Evolutionary conservation across 2,888 invertebrate species (phyloP), one percentile per base, ranked within the genome.

Genomic region (Drosophila heteroneura): DNA sequence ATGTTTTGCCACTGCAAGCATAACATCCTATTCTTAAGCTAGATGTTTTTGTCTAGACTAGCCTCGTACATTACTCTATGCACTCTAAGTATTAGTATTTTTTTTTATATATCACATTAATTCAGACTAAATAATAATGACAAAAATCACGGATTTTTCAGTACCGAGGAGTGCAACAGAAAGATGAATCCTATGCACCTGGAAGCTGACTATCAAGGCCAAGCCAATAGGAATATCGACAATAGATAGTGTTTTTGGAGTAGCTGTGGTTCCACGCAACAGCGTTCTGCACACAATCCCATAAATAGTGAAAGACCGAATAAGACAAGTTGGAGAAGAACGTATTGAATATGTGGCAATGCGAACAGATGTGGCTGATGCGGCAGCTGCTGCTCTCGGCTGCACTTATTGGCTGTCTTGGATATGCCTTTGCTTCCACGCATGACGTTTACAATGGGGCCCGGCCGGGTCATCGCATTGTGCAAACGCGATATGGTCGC

Each of bases 401-500:
- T 26, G 32, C 59, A 19, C 41, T 83, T 0, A 33, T 79, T n/a
- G 56, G 69, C 28, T 61, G 76, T 32, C 26, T 76, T 12, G 37
- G 72, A 32, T 26, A 37, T 16, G 66, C 66, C 16, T 64, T 74
- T 5, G 89, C 79, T 58, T 92, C 93, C 65, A 93, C 93, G 59
- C 83, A 91, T 78, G 93, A 93, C 78, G 92, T 93, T 62, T 94
- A 93, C 73, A 93, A 93, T 79, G 96, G 96, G 94, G 96, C 96
- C 59, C 96, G 96, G 93, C 95, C 96, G 90, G 97, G 97, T 83
- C 96, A 97, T 92, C 95, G 97, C 74, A 96, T 97, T 93, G 96
- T 97, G 56, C 96, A 96, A 93, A 97, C 97, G 62, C 95, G 97
- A 69, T 97, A 97, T 94, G 97, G 97, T 58, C 96, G 96, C 85